Evolutionary conservation across 2,113 vertebrate genomes (phyloP), one percentile per base, ranked within the genome.

Genomic region (Pachypanchax playfairii): DNA sequence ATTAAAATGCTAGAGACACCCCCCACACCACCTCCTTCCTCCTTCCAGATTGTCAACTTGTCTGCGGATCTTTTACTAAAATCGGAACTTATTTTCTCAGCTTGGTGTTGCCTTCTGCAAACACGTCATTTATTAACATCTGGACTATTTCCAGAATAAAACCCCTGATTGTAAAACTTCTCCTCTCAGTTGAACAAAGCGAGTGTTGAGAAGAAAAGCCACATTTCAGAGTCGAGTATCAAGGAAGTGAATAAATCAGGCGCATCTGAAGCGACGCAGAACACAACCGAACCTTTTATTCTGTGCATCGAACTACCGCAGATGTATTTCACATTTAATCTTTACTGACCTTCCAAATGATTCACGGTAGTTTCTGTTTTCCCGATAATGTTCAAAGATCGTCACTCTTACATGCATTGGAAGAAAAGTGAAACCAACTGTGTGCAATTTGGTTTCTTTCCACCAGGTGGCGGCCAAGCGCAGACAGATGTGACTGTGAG

Each of bases 381-480:
- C 20, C 70, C 35, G 52, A 8, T 48, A 20, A 43, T 31, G 20
- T 21, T 28, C 39, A 60, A 21, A 61, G 52, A 33, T 44, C 65
- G 73, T 69, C 77, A 58, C 52, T 48, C 63, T 81, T 31, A 39
- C 56, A 21, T 64, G 52, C 28, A 50, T 38, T 29, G 31, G 59
- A 56, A 20, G 77, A 65, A 78, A 89, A 89, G 82, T 77, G 88
- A 90, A 90, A 88, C 75, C 79, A 64, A 43, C 7, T 8, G 0
- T 10, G 9, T 55, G 69, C n/a, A 7, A 0, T 71, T 26, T 12
- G 13, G 29, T 9, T 0, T 15, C 2, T 21, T 9, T 0, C 0
- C 79, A 25, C 52, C 1, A 87, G 85, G 56, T 66, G 86, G 80
- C 76, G 79, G 33, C 25, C 11, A 4, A 66, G 42, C 1, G 4